Base-by-base conservation (phyloP, 2,797 vertebrate species). In the Delichon dasypus region DNA sequence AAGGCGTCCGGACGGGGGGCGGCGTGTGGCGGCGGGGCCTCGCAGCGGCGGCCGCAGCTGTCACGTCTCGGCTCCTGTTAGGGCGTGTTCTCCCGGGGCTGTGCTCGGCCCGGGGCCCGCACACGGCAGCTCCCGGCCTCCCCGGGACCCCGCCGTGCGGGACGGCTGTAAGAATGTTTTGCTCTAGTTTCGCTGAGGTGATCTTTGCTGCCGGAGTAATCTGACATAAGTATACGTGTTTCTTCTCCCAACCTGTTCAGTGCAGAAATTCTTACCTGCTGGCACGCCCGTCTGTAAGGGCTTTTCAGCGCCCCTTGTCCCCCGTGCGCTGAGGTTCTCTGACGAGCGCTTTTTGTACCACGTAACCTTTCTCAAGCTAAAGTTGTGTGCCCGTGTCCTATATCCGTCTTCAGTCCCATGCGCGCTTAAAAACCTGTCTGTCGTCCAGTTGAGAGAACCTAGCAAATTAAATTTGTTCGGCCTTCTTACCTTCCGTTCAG, bases 221-320 rank as follows among this genome's bases (percentile, higher is more conserved):
- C 6, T 38, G 72, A 7, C 27, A 1, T 20, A 4, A 36, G 16
- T 2, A 0, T 5, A 0, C 21, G 3, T 1, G n/a, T 36, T 54
- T 16, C 4, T 40, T 30, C 26, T 19, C 1, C 22, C 60, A 3
- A 0, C 25, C 25, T n/a, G 1, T 5, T 36, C 38, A 1, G 0
- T 9, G 30, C 82, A 5, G 66, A 32, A 8, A 29, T 26, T 8
- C 1, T 4, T 4, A 3, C 5, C 3, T 9, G 36, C 12, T 21
- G 70, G 8, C 32, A 1, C 5, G 4, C 23, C 34, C 3, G 14
- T 1, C 11, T 9, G 42, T 9, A 3, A 1, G 1, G 26, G 61
- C n/a, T 32, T 12, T 5, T 5, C 20, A 1, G 32, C 40, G 17
- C 13, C 60, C 12, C 0, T 6, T 9, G 5, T 27, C 5, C 32